Base-by-base conservation (phyloP, 2,113 vertebrate genomes). In the Micromys minutus region DNA sequence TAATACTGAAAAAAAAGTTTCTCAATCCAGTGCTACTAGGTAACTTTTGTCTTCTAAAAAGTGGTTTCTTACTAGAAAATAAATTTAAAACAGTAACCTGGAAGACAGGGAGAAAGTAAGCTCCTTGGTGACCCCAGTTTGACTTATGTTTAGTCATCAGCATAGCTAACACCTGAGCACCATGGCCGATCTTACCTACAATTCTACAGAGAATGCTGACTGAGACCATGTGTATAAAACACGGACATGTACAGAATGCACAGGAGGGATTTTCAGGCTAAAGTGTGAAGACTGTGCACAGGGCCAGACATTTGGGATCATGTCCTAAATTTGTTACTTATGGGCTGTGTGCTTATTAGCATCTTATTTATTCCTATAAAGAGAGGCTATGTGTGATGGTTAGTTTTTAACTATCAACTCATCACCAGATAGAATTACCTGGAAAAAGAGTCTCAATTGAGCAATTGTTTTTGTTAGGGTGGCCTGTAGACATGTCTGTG, bases 31-130 rank as follows among this genome's bases (percentile, higher is more conserved):
- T 85, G 42, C 13, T 67, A 59, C 69, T n/a, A 52, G 55, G 19
- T 88, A 88, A 42, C 76, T 92, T 95, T 92, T 96, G 83, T 50
- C 67, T 36, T 67, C 76, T 55, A 31, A 85, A 91, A 74, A 34
- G 21, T 88, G 47, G 7, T 77, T 94, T 52, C 59, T 90, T 91
- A 24, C 42, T 74, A 50, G 59, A 93, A 81, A 65, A 39, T 10
- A 45, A 79, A 90, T 94, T 89, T 17, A 72, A 94, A 92, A 50
- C 29, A 92, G 87, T 36, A 50, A 83, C 12, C 26, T 79, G n/a
- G 12, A 92, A 45, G 34, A 22, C 61, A 11, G 63, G 8, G 8
- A 7, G 7, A 52, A 71, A 71, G 45, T 2, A 29, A 67, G 42
- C 39, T 85, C 80, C 65, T 0, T 75, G 59, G 26, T 42, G 45